Evolutionary conservation across 2,797 vertebrate species (phyloP).

Genomic region (Gila robusta): DNA sequence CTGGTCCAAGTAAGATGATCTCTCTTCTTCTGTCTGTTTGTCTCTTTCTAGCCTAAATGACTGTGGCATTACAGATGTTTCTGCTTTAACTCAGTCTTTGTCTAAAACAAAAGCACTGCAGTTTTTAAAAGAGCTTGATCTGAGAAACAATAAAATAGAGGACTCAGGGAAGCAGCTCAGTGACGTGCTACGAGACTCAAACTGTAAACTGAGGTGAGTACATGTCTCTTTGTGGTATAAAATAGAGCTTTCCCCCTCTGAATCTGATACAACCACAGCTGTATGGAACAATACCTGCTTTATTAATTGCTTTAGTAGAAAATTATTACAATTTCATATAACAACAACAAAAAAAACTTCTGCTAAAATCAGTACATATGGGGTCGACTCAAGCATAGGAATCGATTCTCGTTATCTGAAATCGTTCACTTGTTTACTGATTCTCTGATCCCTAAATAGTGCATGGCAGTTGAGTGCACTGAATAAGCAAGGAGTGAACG

Average conservation of each 20-base stretch:
- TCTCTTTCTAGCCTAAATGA: background rate
- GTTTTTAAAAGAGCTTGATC: background rate
- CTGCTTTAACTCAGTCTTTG: background rate
- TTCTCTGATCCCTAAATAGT: background rate
- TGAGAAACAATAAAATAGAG: background rate
- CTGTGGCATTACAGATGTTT: background rate
- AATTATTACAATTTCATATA: no score
- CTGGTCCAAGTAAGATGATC: background rate
- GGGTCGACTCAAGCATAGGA: background rate
- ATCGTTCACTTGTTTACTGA: background rate
- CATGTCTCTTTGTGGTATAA: background rate
- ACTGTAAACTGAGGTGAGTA: background rate
- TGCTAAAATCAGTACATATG: no score
- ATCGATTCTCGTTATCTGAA: background rate
- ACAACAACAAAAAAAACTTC: no score
- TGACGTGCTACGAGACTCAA: background rate
- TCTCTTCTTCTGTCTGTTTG: no score
- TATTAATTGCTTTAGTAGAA: no score
- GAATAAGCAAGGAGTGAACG: no score
- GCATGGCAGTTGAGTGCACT: no score
- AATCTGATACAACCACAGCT: background rate
- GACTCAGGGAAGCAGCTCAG: accelerated
- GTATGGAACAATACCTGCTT: no score
- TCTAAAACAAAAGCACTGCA: background rate
- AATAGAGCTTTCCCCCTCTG: background rate